Evolutionary conservation across 2,113 vertebrate species (phyloP), one percentile per base, ranked within the genome.

Genomic region (Entomyzon cyanotis): DNA sequence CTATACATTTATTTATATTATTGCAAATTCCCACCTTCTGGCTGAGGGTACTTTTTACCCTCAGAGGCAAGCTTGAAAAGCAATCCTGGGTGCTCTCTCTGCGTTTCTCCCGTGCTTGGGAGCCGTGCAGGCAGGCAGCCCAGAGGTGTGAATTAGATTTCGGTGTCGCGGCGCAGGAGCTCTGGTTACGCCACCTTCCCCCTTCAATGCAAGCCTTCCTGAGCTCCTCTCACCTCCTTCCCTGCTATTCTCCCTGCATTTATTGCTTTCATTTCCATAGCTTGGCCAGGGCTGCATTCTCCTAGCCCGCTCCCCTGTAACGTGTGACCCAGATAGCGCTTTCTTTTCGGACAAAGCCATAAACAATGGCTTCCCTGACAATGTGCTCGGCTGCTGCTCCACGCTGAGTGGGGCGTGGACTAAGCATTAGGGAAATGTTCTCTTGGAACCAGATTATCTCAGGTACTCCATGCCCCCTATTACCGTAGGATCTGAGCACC

Each of bases 91-190:
- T 27, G 12, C 53, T 75, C 27, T 82, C 62, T 67, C 37, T 0
- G 1, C 44, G 37, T 75, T 82, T 17, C 58, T n/a, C 39, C 50
- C n/a, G 1, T 10, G 28, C 59, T 28, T 58, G 64, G 35, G 35
- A 37, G 68, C 30, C 10, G 23, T 63, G 79, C 84, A 41, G 81
- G 85, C 69, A 56, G 63, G 11, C 74, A 68, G 46, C 27, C 15
- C n/a, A 49, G 79, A 96, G 78, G 81, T 93, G 88, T 82, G 90
- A 97, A 97, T 97, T 94, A 91, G 47, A 96, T 97, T 87, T 84
- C 4, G 4, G 70, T 56, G 49, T 84, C 12, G 16, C 2, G 2
- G 65, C 2, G 13, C 33, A 47, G 59, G 65, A 94, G 49, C 33
- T 70, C 63, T 12, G 12, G 59, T 33, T 49, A 4, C 15, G 23